Base-by-base conservation (phyloP, 2,797 vertebrate species). In the Pipistrellus pipistrellus region DNA sequence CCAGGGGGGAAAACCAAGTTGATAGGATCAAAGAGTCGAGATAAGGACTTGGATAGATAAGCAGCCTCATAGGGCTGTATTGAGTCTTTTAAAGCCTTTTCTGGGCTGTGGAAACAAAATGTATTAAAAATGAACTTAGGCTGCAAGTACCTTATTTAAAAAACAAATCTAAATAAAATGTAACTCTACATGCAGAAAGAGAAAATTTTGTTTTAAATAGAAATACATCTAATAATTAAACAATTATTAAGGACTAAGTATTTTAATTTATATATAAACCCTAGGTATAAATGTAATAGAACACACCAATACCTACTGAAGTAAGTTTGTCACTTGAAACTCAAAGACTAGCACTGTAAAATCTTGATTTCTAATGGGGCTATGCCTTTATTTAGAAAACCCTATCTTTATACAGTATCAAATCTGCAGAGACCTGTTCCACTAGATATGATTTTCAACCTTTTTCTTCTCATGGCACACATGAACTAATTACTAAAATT, bases 1-100 rank as follows among this genome's bases (percentile, higher is more conserved):
- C 99, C 99, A 95, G 99, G 98, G 0, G 99, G 99, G 80, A 99
- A 99, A 87, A 99, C 99, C 1, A 99, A 99, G 97, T 99, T 99
- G 98, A 99, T 99, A 35, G 99, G 99, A 96, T 99, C 99, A 86
- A 99, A 99, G 57, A 99, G 99, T 17, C 99, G 99, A 21, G 99
- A 99, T 59, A 99, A 98, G 7, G 99, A 99, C 98, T 99, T 99
- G 96, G 99, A 99, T 32, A 99, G 98, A 97, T 99, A 99, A n/a
- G 99, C 99, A 20, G 99, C 99, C 98, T 99, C 99, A 44, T 99
- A 99, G 0, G 98, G 98, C 98, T 99, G 99, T 51, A 99, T 98
- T 4, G 99, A 99, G 94, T 98, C 98, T 98, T 99, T 99, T 96
- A 99, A 98, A 64, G 99, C 99, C 92, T 99, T 99, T 98, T 99